Evolutionary conservation across 2,113 vertebrate genomes (phyloP), one percentile per base, ranked within the genome.

Genomic region (Irena cyanogastra): DNA sequence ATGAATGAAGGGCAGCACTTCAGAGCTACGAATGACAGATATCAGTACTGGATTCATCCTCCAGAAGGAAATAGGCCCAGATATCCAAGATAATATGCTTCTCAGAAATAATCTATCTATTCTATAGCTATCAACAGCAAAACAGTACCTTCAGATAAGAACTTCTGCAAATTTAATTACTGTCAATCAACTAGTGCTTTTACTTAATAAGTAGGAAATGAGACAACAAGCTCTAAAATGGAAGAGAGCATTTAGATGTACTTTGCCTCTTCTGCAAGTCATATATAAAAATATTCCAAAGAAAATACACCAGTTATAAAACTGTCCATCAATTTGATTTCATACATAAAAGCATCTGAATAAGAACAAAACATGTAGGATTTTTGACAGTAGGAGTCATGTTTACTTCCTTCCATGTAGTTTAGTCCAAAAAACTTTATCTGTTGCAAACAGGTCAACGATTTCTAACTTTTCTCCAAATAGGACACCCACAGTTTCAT

Each of bases 11-110:
- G 27, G 45, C 15, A 83, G n/a, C 10, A 6, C 89, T 95, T 65
- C 47, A 85, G 49, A 95, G 87, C 54, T 83, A 95, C 87, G 59
- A 94, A 87, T 75, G 87, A 78, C 68, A 94, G 54, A 89, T 81
- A 41, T 31, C 44, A 50, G 30, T 59, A 77, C 16, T 81, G 69
- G 54, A 90, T 85, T 93, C 21, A 87, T 56, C 37, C 31, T 78
- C 75, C 27, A 80, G 42, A 91, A 94, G 60, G 57, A 96, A 94
- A 88, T 27, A 68, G 33, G 26, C 12, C 7, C 31, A 76, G 42
- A 70, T 75, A 78, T 33, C 44, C 5, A 50, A 93, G 87, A 86
- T 19, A 89, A 87, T 26, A 35, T 28, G 45, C 28, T 66, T 74
- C 33, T 18, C 41, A 35, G 42, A 79, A 68, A 77, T 65, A 84